Conservation (phyloP, 2,113 vertebrate species). For the Sphyrna mokarran region DNA sequence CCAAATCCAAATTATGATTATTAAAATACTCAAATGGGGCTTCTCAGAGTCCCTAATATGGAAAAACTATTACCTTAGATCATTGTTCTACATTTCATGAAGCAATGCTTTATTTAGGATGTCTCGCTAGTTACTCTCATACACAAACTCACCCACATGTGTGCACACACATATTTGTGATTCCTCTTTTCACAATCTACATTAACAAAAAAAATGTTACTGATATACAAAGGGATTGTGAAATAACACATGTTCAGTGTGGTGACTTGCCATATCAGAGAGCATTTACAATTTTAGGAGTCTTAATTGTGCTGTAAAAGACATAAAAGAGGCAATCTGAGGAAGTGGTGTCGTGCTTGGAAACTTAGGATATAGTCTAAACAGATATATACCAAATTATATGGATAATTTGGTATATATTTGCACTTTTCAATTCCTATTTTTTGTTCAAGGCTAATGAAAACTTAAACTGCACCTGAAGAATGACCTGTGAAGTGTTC, state of each 20-base stretch:
- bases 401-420: neutral
- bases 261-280: neutral
- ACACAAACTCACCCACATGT: neutral
- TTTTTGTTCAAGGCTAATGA: neutral
- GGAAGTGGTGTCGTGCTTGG: too few relatives aligned
- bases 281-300: neutral
- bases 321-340: neutral
- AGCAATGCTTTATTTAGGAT: neutral
- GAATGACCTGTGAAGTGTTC: neutral
- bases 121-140: neutral
- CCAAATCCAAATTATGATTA: neutral
- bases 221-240: neutral
- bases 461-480: neutral
- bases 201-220: neutral
- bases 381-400: neutral
- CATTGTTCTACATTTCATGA: neutral
- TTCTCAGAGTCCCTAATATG: neutral
- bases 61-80: neutral
- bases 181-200: neutral
- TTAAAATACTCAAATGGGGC: neutral
- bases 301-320: neutral
- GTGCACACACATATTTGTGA: neutral
- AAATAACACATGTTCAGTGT: neutral
- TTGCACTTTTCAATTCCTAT: neutral
- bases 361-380: neutral